Evolutionary conservation across 2,797 vertebrate species (phyloP).

Genomic region (Pygocentrus nattereri): DNA sequence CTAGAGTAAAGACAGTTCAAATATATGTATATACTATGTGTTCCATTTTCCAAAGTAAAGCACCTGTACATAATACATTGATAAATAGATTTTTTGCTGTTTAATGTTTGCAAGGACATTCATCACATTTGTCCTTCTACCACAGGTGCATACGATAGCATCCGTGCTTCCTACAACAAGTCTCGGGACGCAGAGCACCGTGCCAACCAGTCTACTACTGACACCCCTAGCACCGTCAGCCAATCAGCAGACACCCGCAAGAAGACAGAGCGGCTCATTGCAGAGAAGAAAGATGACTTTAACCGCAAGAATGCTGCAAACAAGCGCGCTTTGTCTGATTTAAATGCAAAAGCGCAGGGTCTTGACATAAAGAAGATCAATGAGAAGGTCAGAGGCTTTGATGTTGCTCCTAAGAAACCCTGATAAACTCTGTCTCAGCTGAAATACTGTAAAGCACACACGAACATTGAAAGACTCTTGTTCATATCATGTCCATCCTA

Average conservation of each 20-base stretch:
- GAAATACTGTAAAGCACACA: background rate
- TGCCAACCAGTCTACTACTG: slow-evolving; percentile 83
- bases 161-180: slow-evolving; percentile 84
- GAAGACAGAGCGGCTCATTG: slow-evolving; percentile 83
- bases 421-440: background rate
- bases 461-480: background rate
- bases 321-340: slow-evolving; percentile 83
- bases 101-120: background rate
- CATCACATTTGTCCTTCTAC: background rate
- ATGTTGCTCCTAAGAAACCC: background rate
- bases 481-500: slow-evolving; percentile 64
- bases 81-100: background rate
- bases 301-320: slow-evolving; percentile 88
- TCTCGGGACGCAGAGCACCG: slow-evolving; percentile 84
- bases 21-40: too few relatives aligned
- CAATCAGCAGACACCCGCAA: slow-evolving; percentile 84
- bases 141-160: slow-evolving; percentile 93
- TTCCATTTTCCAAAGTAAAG: too few relatives aligned
- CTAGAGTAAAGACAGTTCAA: background rate
- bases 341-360: slow-evolving; percentile 70
- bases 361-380: slow-evolving; percentile 90
- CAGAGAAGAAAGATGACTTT: slow-evolving; percentile 84
- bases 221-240: slow-evolving; percentile 84
- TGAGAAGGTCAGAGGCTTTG: slow-evolving; percentile 85
- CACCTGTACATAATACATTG: background rate